Evolutionary conservation across 2,888 invertebrate genomes (phyloP).

Genomic region (Rugalucina vietnamica): DNA sequence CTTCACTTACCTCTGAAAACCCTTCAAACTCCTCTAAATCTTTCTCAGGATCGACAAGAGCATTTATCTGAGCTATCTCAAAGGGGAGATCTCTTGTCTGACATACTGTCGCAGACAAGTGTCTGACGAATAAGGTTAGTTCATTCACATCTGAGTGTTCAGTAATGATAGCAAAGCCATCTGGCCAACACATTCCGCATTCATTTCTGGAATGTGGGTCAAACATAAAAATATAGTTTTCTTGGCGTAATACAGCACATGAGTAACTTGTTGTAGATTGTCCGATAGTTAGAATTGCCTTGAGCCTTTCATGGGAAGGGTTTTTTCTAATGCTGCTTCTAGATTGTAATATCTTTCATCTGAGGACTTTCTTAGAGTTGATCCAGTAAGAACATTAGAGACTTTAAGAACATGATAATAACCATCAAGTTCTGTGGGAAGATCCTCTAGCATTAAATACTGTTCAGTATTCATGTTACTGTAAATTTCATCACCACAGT

Average conservation of each 20-base stretch:
- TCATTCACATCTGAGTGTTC: neutral
- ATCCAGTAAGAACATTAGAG: neutral
- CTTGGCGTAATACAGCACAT: neutral
- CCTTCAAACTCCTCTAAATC: conserved; percentile 9
- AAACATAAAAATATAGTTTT: conserved; percentile 7
- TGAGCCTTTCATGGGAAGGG: neutral
- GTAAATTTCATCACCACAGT: conserved; percentile 5
- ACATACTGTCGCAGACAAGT: conserved; percentile 9
- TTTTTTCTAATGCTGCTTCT: neutral
- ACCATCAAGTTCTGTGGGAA: neutral
- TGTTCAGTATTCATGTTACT: neutral
- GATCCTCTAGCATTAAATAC: conserved; percentile 14
- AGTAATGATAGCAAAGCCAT: conserved; percentile 4
- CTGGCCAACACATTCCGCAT: neutral
- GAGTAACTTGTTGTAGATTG: conserved; percentile 15
- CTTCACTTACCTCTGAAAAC: conserved; percentile 1
- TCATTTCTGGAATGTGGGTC: conserved; percentile 20
- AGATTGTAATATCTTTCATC: neutral
- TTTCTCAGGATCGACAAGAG: neutral
- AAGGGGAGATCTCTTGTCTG: conserved; percentile 16
- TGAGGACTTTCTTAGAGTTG: conserved; percentile 4
- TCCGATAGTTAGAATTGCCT: conserved; percentile 5
- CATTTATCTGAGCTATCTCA: neutral
- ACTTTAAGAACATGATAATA: conserved; percentile 13
- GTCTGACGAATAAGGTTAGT: conserved; percentile 1